Conservation (phyloP, 1,140 invertebrate genomes). For the Asobara japonica region DNA sequence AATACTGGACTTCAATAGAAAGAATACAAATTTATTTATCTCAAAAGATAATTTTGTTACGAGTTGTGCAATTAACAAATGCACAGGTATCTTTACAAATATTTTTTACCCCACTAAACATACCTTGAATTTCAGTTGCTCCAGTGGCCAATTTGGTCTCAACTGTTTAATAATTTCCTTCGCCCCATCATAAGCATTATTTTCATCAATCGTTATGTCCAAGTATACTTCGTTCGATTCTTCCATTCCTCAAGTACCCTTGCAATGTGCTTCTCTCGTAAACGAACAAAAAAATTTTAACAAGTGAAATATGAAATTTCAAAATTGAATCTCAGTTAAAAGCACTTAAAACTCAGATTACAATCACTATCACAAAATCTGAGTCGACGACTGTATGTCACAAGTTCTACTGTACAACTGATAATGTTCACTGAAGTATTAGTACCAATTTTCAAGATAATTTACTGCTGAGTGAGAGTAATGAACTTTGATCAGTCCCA, state of each 20-base stretch:
- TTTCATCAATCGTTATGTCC: constrained; percentile 66
- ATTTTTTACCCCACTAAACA: neutral
- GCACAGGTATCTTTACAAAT: constrained; percentile 18
- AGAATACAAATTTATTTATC: no score
- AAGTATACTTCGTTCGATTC: constrained; percentile 50
- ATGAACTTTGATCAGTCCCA: neutral
- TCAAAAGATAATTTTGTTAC: no score
- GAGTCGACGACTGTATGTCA: neutral
- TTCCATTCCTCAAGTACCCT: neutral
- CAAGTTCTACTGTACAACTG: neutral
- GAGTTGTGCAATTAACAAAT: no score
- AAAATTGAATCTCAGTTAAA: no score
- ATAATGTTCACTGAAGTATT: neutral
- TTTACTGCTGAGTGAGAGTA: neutral
- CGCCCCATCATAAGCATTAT: constrained; percentile 67
- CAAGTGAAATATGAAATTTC: no score
- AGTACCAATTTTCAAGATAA: neutral
- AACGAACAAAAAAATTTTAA: neutral
- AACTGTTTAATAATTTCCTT: constrained; percentile 67
- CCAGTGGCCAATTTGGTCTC: constrained; percentile 66
- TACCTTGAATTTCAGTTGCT: constrained; percentile 68
- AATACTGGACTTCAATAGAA: no score
- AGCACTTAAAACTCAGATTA: no score
- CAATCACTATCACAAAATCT: neutral
- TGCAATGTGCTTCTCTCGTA: neutral